Evolutionary conservation across 53 echinoderm and acorn worm species (phyloP).

Genomic region (Mesocentrotus franciscanus): DNA sequence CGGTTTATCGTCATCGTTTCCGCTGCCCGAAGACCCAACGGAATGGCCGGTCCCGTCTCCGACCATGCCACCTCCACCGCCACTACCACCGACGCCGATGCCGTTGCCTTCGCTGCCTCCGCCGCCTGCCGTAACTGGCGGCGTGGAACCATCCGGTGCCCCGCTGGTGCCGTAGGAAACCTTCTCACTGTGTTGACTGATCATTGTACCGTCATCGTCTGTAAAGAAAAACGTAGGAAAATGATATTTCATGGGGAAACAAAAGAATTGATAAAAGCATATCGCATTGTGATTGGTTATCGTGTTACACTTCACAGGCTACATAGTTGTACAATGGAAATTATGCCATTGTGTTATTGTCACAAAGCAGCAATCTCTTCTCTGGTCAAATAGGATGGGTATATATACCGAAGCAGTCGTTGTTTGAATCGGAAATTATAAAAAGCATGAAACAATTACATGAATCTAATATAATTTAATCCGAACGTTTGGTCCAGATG

Average conservation of each 20-base stretch:
- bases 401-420: not conserved
- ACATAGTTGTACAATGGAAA: not conserved
- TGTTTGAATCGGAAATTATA: not conserved
- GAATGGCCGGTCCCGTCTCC: slow-evolving; percentile 68
- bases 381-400: not conserved
- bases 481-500: not conserved
- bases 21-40: slow-evolving; percentile 67
- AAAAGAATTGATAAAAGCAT: not conserved
- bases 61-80: slow-evolving; percentile 45
- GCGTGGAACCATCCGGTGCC: slow-evolving; percentile 67
- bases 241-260: not conserved
- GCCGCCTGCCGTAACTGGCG: slow-evolving; percentile 60
- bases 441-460: not conserved
- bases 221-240: not conserved
- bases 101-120: slow-evolving; percentile 52
- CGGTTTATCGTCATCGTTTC: slow-evolving; percentile 77
- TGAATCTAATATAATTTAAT: not conserved
- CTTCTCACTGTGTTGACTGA: slow-evolving; percentile 60
- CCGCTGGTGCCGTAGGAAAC: slow-evolving; percentile 68
- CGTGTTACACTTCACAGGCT: not conserved
- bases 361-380: not conserved
- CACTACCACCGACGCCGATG: slow-evolving; percentile 42
- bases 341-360: not conserved
- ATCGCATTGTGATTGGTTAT: not conserved
- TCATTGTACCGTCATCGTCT: slow-evolving; percentile 65